A percentile compares a stretch with the other conserved stretches of the same genome.
These are phyloP conservation scores for Drosophila atripex DNA, from an alignment of 2,888 invertebrate species.

Conservation along the genomic window DNA sequence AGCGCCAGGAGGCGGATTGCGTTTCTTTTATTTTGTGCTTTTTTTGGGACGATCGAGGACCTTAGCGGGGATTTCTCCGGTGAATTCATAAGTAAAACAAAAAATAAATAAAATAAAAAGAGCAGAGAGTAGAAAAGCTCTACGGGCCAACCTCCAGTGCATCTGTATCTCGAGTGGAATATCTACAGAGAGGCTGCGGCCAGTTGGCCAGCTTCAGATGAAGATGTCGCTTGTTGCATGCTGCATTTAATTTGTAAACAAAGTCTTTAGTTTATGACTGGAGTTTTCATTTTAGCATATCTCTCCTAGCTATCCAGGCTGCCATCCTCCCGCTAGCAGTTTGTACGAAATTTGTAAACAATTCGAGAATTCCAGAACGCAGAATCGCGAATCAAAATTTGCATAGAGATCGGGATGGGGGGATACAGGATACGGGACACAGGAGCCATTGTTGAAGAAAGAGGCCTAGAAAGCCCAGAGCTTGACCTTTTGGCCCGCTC, in stretches of 20 bases:
- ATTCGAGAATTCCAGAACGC: constrained; percentile 59
- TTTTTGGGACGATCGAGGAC: neutral
- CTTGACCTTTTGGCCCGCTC: constrained; percentile 54
- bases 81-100: constrained; percentile 62
- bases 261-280: constrained; percentile 81
- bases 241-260: constrained; percentile 81
- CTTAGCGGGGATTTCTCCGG: constrained; percentile 12
- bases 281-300: constrained; percentile 75
- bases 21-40: neutral
- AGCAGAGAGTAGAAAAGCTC: neutral
- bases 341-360: constrained; percentile 78
- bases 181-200: constrained; percentile 25
- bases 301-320: constrained; percentile 12
- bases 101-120: neutral
- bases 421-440: constrained; percentile 14
- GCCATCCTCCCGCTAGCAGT: constrained; percentile 48
- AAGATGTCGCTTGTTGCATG: constrained; percentile 70
- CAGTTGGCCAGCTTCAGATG: constrained; percentile 19
- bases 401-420: constrained; percentile 23
- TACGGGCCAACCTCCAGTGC: neutral
- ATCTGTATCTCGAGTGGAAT: constrained; percentile 37
- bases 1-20: constrained; percentile 62
- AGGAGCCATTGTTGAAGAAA: constrained; percentile 25
- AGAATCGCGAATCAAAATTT: constrained; percentile 29
- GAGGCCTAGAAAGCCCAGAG: constrained; percentile 17